phyloP scores from a whole-genome alignment of 2,888 invertebrate species.

The Urechis unicinctus region DNA sequence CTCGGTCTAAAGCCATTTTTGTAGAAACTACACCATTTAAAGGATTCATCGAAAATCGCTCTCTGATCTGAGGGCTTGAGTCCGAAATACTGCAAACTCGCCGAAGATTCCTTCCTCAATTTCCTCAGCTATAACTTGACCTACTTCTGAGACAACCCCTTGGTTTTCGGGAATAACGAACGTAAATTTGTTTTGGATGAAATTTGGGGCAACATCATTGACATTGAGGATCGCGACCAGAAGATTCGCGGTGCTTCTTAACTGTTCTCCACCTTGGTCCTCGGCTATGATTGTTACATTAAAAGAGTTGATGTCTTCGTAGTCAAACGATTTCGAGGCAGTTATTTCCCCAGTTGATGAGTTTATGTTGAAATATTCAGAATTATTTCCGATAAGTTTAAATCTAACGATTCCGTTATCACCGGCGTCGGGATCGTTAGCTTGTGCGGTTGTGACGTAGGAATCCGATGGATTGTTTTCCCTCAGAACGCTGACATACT shows the following conservation, averaged over 20 bases:
- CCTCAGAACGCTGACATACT: background rate
- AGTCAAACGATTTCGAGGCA: background rate
- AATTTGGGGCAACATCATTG: constrained; percentile 1
- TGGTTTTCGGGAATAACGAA: background rate
- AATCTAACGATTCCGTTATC: constrained; percentile 2
- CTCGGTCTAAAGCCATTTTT: constrained; percentile 2
- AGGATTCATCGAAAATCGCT: background rate
- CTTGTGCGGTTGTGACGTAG: background rate
- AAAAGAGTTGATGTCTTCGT: background rate
- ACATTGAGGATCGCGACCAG: background rate
- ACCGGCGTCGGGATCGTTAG: constrained; percentile 2
- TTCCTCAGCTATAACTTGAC: background rate
- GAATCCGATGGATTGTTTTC: constrained; percentile 3
- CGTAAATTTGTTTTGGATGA: background rate
- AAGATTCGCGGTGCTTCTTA: background rate
- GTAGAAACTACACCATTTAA: constrained; percentile 2
- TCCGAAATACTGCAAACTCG: background rate
- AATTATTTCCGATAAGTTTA: background rate
- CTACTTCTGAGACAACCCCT: background rate
- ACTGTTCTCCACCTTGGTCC: background rate
- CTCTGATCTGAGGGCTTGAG: background rate
- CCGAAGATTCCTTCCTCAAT: background rate
- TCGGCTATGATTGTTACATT: background rate
- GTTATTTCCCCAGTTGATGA: background rate
- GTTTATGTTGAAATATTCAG: background rate